Conservation (phyloP, 2,797 vertebrate genomes). For the Podargus strigoides region DNA sequence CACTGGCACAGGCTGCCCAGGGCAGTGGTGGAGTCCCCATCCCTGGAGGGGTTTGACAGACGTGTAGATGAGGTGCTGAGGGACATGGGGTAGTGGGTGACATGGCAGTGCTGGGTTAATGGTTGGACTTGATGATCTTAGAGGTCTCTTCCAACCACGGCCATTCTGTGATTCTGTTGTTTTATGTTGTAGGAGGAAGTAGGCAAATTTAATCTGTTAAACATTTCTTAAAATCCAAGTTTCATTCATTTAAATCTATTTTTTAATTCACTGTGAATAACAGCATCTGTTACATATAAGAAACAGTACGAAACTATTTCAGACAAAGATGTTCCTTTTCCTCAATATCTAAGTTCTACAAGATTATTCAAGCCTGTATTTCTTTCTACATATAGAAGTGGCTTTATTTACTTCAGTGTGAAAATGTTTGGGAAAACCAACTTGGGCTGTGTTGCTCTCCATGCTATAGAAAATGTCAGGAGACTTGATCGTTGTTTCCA, state of each 20-base stretch:
- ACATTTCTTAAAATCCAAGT: not conserved
- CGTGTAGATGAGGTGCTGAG: no score
- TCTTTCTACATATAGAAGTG: not conserved
- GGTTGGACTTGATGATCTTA: no score
- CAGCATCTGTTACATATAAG: not conserved
- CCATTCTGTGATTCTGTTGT: no score
- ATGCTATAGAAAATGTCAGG: rapidly evolving
- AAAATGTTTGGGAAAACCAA: not conserved
- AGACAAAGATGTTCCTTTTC: not conserved
- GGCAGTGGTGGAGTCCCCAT: no score
- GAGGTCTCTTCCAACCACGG: no score
- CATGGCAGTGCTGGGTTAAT: no score
- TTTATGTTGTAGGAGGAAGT: no score
- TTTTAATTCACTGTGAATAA: not conserved
- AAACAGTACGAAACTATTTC: not conserved
- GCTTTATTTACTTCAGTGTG: not conserved
- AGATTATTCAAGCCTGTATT: not conserved
- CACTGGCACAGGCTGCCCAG: no score
- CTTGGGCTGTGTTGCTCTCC: not conserved
- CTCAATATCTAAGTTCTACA: not conserved
- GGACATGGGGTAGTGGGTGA: no score
- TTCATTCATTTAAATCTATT: not conserved
- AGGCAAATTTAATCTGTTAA: no score
- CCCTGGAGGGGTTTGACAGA: no score
- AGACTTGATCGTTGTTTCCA: not conserved